These are phyloP conservation scores for Clanis bilineata DNA, from an alignment of 2,888 invertebrate genomes.

Conservation along the genomic window DNA sequence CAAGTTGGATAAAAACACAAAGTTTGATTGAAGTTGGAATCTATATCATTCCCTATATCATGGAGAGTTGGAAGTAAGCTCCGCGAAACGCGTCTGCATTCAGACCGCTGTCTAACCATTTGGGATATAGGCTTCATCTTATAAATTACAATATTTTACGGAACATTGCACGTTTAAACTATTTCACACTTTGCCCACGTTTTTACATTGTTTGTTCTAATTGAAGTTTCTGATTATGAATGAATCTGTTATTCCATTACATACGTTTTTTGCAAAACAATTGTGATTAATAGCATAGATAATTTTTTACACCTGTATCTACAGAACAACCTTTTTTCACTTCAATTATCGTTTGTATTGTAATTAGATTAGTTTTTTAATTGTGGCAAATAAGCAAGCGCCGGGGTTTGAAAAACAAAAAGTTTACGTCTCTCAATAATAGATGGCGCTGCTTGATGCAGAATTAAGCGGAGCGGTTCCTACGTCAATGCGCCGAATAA, in stretches of 20 bases:
- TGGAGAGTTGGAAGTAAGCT: no score
- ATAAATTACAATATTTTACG: not conserved
- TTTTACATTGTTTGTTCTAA: not conserved
- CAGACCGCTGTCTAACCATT: not conserved
- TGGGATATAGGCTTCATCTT: no score
- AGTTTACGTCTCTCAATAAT: not conserved
- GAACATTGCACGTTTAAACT: not conserved
- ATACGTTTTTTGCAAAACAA: not conserved
- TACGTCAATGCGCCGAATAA: no score
- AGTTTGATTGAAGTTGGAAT: no score
- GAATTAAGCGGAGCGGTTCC: no score
- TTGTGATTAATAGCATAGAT: not conserved
- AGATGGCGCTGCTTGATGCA: constrained; percentile 8
- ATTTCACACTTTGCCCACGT: no score
- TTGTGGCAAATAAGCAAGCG: not conserved
- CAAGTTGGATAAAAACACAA: no score
- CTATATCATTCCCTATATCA: no score
- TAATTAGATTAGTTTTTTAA: constrained; percentile 4
- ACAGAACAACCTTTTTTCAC: not conserved
- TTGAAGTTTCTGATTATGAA: not conserved
- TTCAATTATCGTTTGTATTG: not conserved
- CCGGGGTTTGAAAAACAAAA: not conserved
- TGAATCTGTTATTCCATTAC: not conserved
- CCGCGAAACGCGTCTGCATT: not conserved
- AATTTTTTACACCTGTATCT: not conserved